Base-by-base conservation (phyloP, 2,113 vertebrate genomes). In the Lates calcarifer region DNA sequence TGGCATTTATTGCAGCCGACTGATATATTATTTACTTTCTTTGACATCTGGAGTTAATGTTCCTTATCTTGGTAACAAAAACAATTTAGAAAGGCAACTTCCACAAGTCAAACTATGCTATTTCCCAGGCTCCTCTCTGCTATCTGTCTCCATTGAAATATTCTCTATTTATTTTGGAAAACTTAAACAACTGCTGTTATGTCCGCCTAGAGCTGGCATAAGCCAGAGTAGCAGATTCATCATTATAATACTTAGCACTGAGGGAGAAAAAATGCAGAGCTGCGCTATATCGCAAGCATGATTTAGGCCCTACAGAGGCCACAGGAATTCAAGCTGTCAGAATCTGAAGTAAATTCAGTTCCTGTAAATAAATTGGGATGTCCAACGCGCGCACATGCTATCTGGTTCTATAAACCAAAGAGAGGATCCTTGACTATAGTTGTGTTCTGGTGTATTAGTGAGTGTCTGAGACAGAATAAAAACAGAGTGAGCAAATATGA, bases 41-140 rank as follows among this genome's bases (percentile, higher is more conserved):
- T 92, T 94, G 93, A 95, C 95, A 96, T 95, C 94, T 95, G 94
- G 91, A 95, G 93, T 95, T 95, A 96, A 96, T 95, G 94, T 95
- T 93, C 94, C 93, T 93, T 94, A 93, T 95, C 95, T 93, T 87
- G 84, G 91, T 94, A 95, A 96, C 93, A 95, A 95, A 95, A 96
- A 96, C 95, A 94, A 93, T 96, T 95, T 95, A 93, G 94, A 96
- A 94, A 95, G 87, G 93, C 91, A 95, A 95, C 95, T 96, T 95
- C 94, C 94, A 95, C 95, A 93, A 94, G 95, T 95, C 94, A 96
- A 95, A 94, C 91, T 91, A 87, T 88, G 91, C 94, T 89, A 92
- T 94, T 95, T 95, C 92, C 91, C 94, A 95, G 94, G 89, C 94
- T 93, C 83, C 85, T 94, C 92, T 94, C 90, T 93, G 93, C 91